phyloP scores from a whole-genome alignment of 2,113 vertebrate genomes.

The Aphyosemion australe region DNA sequence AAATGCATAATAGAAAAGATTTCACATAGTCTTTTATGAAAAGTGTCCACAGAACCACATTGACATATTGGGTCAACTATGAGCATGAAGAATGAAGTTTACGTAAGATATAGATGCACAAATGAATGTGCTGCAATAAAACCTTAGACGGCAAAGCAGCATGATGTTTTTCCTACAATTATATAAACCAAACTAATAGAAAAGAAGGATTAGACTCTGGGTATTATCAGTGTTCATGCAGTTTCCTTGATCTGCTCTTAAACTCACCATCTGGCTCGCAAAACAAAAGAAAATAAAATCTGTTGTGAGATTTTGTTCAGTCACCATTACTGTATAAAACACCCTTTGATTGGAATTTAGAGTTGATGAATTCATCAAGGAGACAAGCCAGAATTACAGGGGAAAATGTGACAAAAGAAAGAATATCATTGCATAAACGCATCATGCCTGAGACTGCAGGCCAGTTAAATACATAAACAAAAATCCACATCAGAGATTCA shows the following conservation, averaged over 20 bases:
- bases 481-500: no score
- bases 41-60: background rate
- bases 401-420: no score
- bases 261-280: constrained; percentile 29
- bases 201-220: constrained; percentile 10
- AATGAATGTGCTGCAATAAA: background rate
- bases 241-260: constrained; percentile 30
- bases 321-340: no score
- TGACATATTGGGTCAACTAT: background rate
- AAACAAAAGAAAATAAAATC: background rate
- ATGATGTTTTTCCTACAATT: no score
- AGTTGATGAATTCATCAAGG: no score
- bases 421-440: no score
- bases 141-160: no score
- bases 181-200: no score
- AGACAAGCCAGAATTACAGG: no score
- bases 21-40: background rate
- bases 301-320: background rate
- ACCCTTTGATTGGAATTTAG: no score
- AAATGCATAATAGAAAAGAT: constrained; percentile 1
- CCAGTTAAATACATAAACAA: no score
- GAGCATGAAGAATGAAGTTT: background rate
- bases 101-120: background rate
- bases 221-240: constrained; percentile 19
- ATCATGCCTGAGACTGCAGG: no score